phyloP scores from a whole-genome alignment of 2,797 vertebrate genomes.

The Danio kyathit region DNA sequence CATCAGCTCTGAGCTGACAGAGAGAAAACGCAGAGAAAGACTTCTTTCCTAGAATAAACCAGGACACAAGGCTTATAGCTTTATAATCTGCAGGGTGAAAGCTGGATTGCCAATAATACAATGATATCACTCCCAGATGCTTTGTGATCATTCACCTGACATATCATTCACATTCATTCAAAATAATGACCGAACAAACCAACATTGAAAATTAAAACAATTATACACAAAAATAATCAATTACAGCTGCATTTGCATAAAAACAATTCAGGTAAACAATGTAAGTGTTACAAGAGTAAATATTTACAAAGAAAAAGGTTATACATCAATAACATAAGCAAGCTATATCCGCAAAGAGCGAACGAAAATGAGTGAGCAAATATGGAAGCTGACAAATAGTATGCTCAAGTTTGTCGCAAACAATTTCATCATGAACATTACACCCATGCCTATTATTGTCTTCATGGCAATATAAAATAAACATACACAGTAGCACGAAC shows the following conservation, averaged over 20 bases:
- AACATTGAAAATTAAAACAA: not conserved
- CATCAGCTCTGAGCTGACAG: conserved; percentile 2
- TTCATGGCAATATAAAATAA: no score
- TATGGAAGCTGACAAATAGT: no score
- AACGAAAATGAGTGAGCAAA: no score
- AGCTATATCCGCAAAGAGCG: no score
- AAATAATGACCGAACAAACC: not conserved
- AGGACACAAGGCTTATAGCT: conserved; percentile 32
- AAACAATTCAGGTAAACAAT: not conserved
- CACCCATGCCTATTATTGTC: no score
- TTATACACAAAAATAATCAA: not conserved
- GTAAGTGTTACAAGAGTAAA: conserved; percentile 3
- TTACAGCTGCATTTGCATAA: not conserved
- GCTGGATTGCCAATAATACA: conserved; percentile 21
- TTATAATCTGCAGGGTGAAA: conserved; percentile 33
- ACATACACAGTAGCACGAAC: no score
- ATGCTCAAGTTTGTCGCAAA: no score
- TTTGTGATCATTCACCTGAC: not conserved
- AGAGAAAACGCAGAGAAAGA: conserved; percentile 10
- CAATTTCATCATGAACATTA: no score
- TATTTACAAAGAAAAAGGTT: not conserved
- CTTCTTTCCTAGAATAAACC: not conserved
- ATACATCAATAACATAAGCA: not conserved
- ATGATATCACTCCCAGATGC: not conserved
- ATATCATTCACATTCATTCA: not conserved